These are phyloP conservation scores for Aplodontia rufa DNA, from an alignment of 2,113 vertebrate species.

Conservation along the genomic window DNA sequence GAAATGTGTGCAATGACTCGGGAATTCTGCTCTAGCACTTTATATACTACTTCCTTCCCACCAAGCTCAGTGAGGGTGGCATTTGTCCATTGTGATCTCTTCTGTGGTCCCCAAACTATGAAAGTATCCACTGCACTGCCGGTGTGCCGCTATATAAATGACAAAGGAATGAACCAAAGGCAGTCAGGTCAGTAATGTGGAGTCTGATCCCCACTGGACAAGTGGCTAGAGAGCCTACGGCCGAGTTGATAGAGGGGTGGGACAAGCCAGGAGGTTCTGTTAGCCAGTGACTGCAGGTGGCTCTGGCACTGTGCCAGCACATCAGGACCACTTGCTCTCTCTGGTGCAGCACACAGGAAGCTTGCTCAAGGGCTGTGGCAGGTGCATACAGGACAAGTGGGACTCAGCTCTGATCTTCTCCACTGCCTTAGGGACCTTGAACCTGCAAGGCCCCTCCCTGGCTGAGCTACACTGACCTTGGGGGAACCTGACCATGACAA, in stretches of 20 bases:
- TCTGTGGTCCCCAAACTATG: neutral
- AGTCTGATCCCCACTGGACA: too few species aligned
- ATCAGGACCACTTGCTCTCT: rapidly evolving
- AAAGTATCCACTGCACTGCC: neutral
- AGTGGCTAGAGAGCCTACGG: neutral
- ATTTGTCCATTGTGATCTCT: neutral
- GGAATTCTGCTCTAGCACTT: neutral
- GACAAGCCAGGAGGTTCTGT: neutral
- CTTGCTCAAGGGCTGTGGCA: rapidly evolving
- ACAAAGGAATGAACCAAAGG: neutral
- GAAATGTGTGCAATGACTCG: neutral
- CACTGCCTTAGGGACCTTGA: neutral
- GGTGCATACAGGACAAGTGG: rapidly evolving
- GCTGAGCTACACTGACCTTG: neutral
- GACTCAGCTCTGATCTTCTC: rapidly evolving
- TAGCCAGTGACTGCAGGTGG: neutral
- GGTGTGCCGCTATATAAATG: rapidly evolving
- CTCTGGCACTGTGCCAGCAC: neutral
- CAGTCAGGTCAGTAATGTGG: neutral
- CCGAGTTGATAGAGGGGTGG: neutral
- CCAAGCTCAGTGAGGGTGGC: neutral
- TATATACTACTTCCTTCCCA: neutral
- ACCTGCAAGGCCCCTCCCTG: too few species aligned
- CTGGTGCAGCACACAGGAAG: rapidly evolving
- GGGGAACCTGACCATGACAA: neutral